These are phyloP conservation scores for Aphidius colemani DNA, from an alignment of 2,888 invertebrate species.

Conservation along the genomic window DNA sequence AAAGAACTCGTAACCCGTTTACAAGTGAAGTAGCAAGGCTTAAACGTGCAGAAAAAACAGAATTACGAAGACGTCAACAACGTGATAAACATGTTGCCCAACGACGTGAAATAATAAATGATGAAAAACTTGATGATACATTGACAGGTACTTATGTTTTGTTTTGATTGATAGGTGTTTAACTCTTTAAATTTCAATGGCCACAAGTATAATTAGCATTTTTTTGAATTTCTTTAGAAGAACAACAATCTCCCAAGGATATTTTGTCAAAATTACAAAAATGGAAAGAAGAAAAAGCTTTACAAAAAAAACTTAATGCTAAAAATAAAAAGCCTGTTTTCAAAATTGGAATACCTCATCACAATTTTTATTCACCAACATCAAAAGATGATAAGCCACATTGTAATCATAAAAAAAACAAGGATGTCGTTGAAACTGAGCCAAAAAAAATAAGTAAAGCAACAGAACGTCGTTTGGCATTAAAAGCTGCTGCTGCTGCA, in stretches of 20 bases:
- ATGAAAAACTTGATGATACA: background rate
- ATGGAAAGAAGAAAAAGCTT: conserved; percentile 44
- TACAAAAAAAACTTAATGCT: conserved; percentile 38
- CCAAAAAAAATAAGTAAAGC: conserved; percentile 46
- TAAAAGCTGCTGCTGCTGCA: conserved; percentile 31
- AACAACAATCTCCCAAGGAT: conserved; percentile 16
- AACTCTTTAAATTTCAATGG: too few species aligned
- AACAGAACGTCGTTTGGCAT: conserved; percentile 48
- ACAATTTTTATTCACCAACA: conserved; percentile 45
- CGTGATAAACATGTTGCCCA: background rate
- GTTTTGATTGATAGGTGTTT: too few species aligned
- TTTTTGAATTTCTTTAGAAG: background rate
- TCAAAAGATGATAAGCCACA: conserved; percentile 22
- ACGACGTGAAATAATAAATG: background rate
- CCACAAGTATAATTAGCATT: too few species aligned
- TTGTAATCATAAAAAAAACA: conserved; percentile 24
- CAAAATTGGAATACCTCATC: conserved; percentile 49
- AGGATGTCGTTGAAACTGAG: background rate
- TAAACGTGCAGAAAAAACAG: conserved; percentile 3
- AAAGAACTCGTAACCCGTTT: background rate
- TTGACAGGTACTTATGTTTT: too few species aligned
- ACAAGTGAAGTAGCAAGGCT: conserved; percentile 4
- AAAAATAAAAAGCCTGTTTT: conserved; percentile 45
- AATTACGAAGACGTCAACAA: conserved; percentile 2
- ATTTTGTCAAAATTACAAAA: conserved; percentile 33